phyloP scores from a whole-genome alignment of 2,797 vertebrate genomes.

The Nasua narica region DNA sequence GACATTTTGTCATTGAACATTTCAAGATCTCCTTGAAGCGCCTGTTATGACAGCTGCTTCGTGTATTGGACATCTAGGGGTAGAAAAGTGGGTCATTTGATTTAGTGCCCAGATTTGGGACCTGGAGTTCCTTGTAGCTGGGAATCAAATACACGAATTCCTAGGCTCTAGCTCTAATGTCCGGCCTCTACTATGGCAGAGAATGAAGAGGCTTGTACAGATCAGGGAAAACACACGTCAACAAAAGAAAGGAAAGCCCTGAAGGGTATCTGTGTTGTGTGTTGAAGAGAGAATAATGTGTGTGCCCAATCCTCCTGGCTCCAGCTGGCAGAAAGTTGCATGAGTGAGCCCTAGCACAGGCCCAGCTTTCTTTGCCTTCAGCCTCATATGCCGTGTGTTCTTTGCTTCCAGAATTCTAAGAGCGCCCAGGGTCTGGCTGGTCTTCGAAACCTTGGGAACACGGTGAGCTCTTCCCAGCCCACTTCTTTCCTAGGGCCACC shows the following conservation, averaged over 20 bases:
- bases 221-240: not conserved
- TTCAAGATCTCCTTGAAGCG: not conserved
- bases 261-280: not conserved
- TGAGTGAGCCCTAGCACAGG: not conserved
- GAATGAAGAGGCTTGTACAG: not conserved
- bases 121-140: not conserved
- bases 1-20: conserved; percentile 36
- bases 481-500: not conserved
- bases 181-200: not conserved
- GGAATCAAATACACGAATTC: not conserved
- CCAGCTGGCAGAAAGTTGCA: not conserved
- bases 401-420: conserved; percentile 92
- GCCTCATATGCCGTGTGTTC: not conserved
- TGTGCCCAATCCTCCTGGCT: not conserved
- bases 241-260: not conserved
- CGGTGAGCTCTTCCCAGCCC: conserved; percentile 87
- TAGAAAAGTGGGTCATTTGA: conserved; percentile 23
- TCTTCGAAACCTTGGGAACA: conserved; percentile 97
- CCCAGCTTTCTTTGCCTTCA: not conserved
- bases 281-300: not conserved
- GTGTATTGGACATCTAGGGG: not conserved
- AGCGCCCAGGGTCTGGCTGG: conserved; percentile 94
- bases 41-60: not conserved
- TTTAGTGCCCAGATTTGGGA: not conserved
- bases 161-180: not conserved